Evolutionary conservation across 2,113 vertebrate genomes (phyloP).

Genomic region (Nestor notabilis): DNA sequence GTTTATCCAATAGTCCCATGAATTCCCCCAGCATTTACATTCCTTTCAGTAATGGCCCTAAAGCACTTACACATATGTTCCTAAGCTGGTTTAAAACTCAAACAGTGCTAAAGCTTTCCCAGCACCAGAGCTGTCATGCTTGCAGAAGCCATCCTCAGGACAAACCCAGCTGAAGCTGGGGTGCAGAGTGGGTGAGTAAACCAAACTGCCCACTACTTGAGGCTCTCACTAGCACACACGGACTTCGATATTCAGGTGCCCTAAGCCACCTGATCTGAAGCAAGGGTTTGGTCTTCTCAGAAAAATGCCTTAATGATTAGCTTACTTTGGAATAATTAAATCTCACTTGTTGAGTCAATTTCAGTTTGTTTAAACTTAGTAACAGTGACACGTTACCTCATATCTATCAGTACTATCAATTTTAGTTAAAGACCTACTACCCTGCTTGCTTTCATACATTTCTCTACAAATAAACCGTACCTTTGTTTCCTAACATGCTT

Average conservation of each 20-base stretch:
- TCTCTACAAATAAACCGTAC: not conserved
- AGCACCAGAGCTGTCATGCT: not conserved
- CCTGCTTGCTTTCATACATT: not conserved
- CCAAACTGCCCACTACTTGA: not conserved
- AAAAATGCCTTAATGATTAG: not conserved
- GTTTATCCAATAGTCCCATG: not conserved
- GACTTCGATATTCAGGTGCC: not conserved
- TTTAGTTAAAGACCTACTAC: not conserved
- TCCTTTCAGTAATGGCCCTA: not conserved
- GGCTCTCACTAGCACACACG: not conserved
- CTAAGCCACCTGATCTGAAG: not conserved
- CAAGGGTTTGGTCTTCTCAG: not conserved
- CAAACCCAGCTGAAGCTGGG: not conserved
- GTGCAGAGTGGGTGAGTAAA: accelerated
- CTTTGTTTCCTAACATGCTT: not conserved
- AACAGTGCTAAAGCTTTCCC: not conserved
- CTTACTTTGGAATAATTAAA: not conserved
- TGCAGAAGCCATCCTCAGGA: not conserved
- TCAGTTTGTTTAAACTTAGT: not conserved
- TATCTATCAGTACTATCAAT: not conserved
- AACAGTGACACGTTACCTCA: not conserved
- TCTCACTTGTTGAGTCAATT: not conserved
- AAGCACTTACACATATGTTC: not conserved
- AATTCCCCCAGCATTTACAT: not conserved
- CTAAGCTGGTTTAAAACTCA: not conserved